Conservation (phyloP, 2,797 vertebrate genomes). For the Coendou prehensilis region DNA sequence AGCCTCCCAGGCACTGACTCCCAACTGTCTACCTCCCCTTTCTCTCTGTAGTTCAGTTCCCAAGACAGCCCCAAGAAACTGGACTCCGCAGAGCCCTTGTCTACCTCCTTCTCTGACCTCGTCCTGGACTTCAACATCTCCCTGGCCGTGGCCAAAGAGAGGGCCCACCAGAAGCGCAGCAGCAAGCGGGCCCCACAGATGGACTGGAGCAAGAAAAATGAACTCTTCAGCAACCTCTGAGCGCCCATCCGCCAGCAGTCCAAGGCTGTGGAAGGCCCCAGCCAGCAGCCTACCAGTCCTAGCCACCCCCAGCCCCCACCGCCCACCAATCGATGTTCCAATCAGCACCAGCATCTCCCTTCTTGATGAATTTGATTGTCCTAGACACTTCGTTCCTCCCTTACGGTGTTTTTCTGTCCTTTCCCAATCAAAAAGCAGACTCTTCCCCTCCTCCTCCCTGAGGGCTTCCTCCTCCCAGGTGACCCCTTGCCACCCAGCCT, state of each 20-base stretch:
- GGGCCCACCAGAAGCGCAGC: slow-evolving; percentile 94
- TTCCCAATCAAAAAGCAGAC: slow-evolving; percentile 25
- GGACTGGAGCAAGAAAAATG: slow-evolving; percentile 99
- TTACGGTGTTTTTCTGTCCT: not conserved
- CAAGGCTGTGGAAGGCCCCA: not conserved
- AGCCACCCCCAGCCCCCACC: not conserved
- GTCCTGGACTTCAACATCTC: slow-evolving; percentile 92
- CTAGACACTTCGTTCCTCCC: slow-evolving; percentile 34
- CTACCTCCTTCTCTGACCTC: slow-evolving; percentile 78
- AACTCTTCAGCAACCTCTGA: slow-evolving; percentile 98
- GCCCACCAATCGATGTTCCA: slow-evolving; percentile 58
- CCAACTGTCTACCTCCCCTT: fast-evolving
- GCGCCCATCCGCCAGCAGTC: not conserved
- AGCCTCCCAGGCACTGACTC: not conserved
- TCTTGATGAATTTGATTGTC: slow-evolving; percentile 60
- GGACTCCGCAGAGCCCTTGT: slow-evolving; percentile 64
- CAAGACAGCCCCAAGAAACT: slow-evolving; percentile 84
- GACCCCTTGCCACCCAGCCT: not conserved
- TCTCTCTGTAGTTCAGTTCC: slow-evolving; percentile 36
- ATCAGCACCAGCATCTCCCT: slow-evolving; percentile 78
- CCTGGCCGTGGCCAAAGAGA: slow-evolving; percentile 94
- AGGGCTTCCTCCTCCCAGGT: not conserved
- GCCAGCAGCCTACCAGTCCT: not conserved
- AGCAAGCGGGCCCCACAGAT: slow-evolving; percentile 95
- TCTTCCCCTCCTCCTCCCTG: not conserved